phyloP scores from a whole-genome alignment of 2,888 invertebrate genomes.

The Aleiodes leptofemur region DNA sequence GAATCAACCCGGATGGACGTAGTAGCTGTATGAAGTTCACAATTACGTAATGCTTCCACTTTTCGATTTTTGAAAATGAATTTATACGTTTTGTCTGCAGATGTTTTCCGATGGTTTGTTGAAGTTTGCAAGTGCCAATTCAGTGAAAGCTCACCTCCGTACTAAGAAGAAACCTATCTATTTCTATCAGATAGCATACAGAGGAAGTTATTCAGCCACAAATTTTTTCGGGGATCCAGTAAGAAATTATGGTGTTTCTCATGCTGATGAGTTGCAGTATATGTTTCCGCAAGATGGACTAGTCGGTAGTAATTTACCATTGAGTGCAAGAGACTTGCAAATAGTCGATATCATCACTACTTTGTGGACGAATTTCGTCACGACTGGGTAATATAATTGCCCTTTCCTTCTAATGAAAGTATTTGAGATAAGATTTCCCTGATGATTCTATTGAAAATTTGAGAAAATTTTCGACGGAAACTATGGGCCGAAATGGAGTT shows the following conservation, averaged over 20 bases:
- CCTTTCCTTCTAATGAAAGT: too few relatives aligned
- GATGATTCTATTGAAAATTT: too few relatives aligned
- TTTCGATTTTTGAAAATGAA: too few relatives aligned
- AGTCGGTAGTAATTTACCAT: slow-evolving; percentile 78
- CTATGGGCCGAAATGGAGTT: too few relatives aligned
- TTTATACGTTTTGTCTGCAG: slow-evolving; percentile 76
- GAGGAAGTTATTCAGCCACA: slow-evolving; percentile 83
- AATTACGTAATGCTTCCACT: neutral
- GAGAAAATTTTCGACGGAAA: too few relatives aligned
- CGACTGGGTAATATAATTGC: neutral
- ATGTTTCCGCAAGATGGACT: slow-evolving; percentile 83
- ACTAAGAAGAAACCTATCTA: slow-evolving; percentile 77
- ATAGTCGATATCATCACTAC: slow-evolving; percentile 16
- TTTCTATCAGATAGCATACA: slow-evolving; percentile 82
- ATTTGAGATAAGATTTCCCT: too few relatives aligned
- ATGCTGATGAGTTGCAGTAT: slow-evolving; percentile 90
- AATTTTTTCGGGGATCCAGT: slow-evolving; percentile 83
- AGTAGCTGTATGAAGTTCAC: slow-evolving; percentile 79
- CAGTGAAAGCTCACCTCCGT: slow-evolving; percentile 78
- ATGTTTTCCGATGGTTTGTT: slow-evolving; percentile 86
- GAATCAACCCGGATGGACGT: slow-evolving; percentile 76
- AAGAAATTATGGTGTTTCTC: slow-evolving; percentile 84
- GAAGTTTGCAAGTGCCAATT: slow-evolving; percentile 80
- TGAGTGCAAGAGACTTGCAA: slow-evolving; percentile 70
- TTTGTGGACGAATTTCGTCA: slow-evolving; percentile 17